A percentile compares a stretch with the other conserved stretches of the same genome.
phyloP scores from a whole-genome alignment of 2,113 vertebrate genomes.

The Petromus typicus region DNA sequence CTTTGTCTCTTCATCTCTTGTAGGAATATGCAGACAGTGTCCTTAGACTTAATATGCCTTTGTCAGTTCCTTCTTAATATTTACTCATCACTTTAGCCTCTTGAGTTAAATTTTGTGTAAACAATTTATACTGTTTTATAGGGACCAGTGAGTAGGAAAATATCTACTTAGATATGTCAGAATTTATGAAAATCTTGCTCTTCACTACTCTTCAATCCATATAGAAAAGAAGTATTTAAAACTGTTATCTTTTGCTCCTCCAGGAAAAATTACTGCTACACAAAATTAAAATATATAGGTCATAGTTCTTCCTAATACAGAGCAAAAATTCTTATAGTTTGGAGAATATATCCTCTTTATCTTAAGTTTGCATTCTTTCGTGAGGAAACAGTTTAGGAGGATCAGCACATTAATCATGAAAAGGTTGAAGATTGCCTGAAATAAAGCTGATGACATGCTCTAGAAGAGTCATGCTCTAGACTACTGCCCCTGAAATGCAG shows the following conservation, averaged over 20 bases:
- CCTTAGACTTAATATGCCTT: conserved; percentile 55
- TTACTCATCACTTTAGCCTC: conserved; percentile 65
- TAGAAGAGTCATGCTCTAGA: background rate
- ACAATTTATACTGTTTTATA: conserved; percentile 58
- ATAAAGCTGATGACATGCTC: background rate
- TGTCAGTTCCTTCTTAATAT: conserved; percentile 66
- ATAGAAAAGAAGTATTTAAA: conserved; percentile 23
- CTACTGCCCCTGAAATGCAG: background rate
- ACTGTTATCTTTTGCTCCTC: conserved; percentile 15
- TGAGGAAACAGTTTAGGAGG: background rate
- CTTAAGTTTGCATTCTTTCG: background rate
- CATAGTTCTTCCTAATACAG: background rate
- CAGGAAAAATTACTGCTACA: background rate
- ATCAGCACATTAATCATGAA: background rate
- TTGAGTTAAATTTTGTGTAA: conserved; percentile 70
- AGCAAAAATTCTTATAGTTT: conserved; percentile 21
- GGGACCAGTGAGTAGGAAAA: conserved; percentile 34
- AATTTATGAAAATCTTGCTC: conserved; percentile 22
- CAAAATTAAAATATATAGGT: conserved; percentile 50
- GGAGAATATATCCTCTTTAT: background rate
- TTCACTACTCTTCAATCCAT: background rate
- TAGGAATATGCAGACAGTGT: background rate
- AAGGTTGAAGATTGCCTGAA: background rate
- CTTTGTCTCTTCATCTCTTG: background rate
- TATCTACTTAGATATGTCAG: background rate